Evolutionary conservation across 2,113 vertebrate genomes (phyloP).

Genomic region (Mus spicilegus): DNA sequence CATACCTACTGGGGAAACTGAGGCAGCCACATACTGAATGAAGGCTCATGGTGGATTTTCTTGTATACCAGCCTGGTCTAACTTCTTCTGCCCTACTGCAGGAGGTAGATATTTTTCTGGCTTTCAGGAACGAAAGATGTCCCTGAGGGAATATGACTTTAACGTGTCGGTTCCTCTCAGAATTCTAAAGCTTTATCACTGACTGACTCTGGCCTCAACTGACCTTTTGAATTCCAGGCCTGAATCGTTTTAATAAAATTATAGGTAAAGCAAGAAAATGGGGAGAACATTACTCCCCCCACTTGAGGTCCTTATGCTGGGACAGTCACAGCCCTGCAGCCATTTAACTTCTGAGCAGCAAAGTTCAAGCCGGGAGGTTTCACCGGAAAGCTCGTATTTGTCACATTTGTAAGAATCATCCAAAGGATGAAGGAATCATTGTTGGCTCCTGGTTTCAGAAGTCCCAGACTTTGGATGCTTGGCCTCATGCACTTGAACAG

Average conservation of each 20-base stretch:
- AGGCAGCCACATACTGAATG: neutral
- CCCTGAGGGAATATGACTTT: neutral
- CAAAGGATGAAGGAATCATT: neutral
- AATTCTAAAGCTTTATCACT: neutral
- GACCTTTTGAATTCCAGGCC: neutral
- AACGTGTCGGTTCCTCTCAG: neutral
- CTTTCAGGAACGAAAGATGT: neutral
- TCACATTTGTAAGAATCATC: neutral
- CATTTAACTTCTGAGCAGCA: neutral
- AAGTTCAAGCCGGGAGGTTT: neutral
- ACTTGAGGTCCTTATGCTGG: neutral
- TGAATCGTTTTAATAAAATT: constrained; percentile 25
- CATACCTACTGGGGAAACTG: neutral
- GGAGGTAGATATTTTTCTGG: neutral
- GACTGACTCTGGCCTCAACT: neutral
- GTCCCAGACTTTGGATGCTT: neutral
- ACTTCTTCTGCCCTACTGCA: neutral
- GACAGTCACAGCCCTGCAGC: neutral
- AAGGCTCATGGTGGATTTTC: neutral
- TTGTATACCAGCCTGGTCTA: neutral
- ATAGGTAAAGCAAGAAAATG: neutral
- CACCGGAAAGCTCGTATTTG: neutral
- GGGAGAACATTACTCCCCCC: neutral
- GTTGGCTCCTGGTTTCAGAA: neutral
- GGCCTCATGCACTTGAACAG: neutral